Base-by-base conservation (phyloP, 2,797 vertebrate genomes). In the Hippocampus kuda region DNA sequence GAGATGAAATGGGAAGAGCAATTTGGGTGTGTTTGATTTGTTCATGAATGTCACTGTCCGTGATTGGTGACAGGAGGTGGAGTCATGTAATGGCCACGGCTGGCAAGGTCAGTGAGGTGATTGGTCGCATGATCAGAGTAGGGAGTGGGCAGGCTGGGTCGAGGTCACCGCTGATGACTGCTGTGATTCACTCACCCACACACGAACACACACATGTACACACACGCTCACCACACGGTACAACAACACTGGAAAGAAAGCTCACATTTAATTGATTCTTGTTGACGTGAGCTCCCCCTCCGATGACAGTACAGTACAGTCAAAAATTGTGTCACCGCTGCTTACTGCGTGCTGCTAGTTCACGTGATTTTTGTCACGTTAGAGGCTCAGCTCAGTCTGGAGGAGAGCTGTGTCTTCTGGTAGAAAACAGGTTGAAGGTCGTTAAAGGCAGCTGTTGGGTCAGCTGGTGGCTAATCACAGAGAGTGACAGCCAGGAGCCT, bases 41-140 rank as follows among this genome's bases (percentile, higher is more conserved):
- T 61, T 68, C 67, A 24, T 13, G 63, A 64, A 63, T 70, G 79
- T 81, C 76, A 69, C 70, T 65, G 68, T 75, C 30, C 41, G 51
- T n/a, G 77, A 77, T 77, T 81, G 74, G 79, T 81, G 84, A 79
- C 75, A 4, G 68, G 74, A 76, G 81, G 84, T 64, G 78, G 80
- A 70, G 78, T 22, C 75, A n/a, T 0, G 60, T 72, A 59, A 80
- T 67, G 76, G 72, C 61, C 4, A 10, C 68, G 62, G 67, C 63
- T 12, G 46, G 75, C 84, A 80, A 87, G 89, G 87, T 87, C 87
- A 76, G 66, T 27, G 26, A 67, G 71, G 66, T n/a, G 77, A 85
- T 85, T 77, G 80, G 84, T 73, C 15, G 38, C 34, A 16, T 72
- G 75, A 85, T 78, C 70, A 71, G 30, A 65, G 56, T 2, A 15